phyloP scores from a whole-genome alignment of 2,797 vertebrate genomes.

The Schizopygopsis malacanthus region DNA sequence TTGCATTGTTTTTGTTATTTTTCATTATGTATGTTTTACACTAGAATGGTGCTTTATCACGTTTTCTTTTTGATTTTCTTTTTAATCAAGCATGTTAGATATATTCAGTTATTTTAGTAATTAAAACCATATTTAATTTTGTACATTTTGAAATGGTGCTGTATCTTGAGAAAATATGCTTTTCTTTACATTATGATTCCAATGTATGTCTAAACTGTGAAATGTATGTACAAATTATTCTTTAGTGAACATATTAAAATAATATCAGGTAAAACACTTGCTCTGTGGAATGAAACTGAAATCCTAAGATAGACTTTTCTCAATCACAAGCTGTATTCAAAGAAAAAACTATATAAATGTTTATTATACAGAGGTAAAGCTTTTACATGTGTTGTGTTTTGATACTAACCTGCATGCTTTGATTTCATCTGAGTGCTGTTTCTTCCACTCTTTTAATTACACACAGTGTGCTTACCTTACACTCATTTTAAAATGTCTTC shows the following conservation, averaged over 20 bases:
- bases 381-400: conserved; percentile 64
- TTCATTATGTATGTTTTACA: conserved; percentile 50
- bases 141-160: conserved; percentile 51
- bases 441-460: conserved; percentile 50
- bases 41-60: conserved; percentile 55
- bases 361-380: conserved; percentile 53
- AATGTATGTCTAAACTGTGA: conserved; percentile 78
- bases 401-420: conserved; percentile 80
- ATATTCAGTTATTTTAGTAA: background rate
- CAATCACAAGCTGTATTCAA: conserved; percentile 66
- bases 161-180: conserved; percentile 33
- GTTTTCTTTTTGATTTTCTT: background rate
- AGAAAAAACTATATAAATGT: conserved; percentile 16
- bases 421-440: conserved; percentile 14
- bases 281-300: conserved; percentile 41
- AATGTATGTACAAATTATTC: conserved; percentile 58
- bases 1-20: conserved; percentile 45
- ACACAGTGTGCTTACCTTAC: background rate
- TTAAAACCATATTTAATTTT: conserved; percentile 56
- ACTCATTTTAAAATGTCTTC: conserved; percentile 10
- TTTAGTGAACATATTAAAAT: conserved; percentile 75
- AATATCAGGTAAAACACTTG: conserved; percentile 57
- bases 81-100: conserved; percentile 29
- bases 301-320: conserved; percentile 10
- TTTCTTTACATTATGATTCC: conserved; percentile 67